Conservation (phyloP, 2,113 vertebrate species). For the Phycodurus eques region DNA sequence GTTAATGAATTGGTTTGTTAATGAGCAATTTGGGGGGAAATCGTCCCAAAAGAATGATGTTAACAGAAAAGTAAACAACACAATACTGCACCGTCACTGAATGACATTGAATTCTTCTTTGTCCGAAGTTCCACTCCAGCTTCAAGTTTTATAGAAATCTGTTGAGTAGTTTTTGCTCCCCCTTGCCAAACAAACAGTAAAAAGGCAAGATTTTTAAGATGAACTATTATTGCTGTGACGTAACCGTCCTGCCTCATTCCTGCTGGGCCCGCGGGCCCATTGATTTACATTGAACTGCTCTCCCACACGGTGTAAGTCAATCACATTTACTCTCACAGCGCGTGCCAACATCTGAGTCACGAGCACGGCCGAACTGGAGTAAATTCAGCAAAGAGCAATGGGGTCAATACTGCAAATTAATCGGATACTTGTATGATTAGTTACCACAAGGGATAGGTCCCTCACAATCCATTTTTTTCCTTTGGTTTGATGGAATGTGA, state of each 20-base stretch:
- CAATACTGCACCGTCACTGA: not conserved
- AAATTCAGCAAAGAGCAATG: not conserved
- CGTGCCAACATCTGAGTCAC: constrained; percentile 1
- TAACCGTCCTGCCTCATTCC: not conserved
- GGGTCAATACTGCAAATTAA: not conserved
- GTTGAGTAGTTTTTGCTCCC: not conserved
- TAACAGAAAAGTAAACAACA: not conserved
- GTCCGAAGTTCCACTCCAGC: not conserved
- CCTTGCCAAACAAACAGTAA: not conserved
- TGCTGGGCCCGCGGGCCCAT: not conserved
- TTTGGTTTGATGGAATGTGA: not conserved
- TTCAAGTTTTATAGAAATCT: not conserved
- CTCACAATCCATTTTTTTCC: not conserved
- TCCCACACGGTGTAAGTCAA: not conserved
- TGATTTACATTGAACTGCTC: not conserved
- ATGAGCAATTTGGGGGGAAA: not conserved
- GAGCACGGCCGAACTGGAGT: not conserved
- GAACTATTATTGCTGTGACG: not conserved
- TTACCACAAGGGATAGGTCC: not conserved
- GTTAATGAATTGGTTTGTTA: too few relatives aligned
- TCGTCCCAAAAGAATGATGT: not conserved
- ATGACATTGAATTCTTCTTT: not conserved
- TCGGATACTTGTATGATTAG: not conserved
- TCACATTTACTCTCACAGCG: not conserved
- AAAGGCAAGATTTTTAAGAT: not conserved